Conservation (phyloP, 2,888 invertebrate genomes). For the Nomada goodeniana region DNA sequence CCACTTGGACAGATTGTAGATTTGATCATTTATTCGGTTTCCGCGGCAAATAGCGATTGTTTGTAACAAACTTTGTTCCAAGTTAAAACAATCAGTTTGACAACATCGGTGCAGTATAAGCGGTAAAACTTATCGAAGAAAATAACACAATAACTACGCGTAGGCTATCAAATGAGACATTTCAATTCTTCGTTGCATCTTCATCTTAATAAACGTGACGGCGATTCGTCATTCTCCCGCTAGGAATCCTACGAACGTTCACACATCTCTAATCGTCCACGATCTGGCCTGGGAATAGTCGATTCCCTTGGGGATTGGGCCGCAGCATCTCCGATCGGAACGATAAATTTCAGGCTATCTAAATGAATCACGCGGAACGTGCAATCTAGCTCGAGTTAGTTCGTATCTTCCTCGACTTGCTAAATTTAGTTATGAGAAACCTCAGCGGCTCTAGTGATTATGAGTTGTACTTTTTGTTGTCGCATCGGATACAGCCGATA, state of each 20-base stretch:
- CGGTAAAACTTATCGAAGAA: too few species aligned
- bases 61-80: conserved; percentile 2
- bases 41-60: not conserved
- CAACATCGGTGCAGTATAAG: not conserved
- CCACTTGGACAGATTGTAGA: not conserved
- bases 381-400: conserved; percentile 61
- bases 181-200: not conserved
- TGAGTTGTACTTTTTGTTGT: conserved; percentile 49
- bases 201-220: not conserved
- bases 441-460: conserved; percentile 58
- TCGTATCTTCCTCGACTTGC: conserved; percentile 41
- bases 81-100: not conserved
- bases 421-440: conserved; percentile 61
- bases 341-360: conserved; percentile 70
- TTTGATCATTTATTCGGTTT: conserved; percentile 1
- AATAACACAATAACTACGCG: too few species aligned
- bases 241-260: conserved; percentile 43
- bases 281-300: conserved; percentile 46
- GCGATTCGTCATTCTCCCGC: conserved; percentile 1
- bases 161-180: not conserved
- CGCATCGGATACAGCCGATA: conserved; percentile 10
- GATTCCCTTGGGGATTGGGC: conserved; percentile 53
- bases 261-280: conserved; percentile 30
- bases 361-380: conserved; percentile 64
- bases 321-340: conserved; percentile 59